Evolutionary conservation across 1,140 invertebrate genomes (phyloP), one percentile per base, ranked within the genome.

Genomic region (Drosophila tani): DNA sequence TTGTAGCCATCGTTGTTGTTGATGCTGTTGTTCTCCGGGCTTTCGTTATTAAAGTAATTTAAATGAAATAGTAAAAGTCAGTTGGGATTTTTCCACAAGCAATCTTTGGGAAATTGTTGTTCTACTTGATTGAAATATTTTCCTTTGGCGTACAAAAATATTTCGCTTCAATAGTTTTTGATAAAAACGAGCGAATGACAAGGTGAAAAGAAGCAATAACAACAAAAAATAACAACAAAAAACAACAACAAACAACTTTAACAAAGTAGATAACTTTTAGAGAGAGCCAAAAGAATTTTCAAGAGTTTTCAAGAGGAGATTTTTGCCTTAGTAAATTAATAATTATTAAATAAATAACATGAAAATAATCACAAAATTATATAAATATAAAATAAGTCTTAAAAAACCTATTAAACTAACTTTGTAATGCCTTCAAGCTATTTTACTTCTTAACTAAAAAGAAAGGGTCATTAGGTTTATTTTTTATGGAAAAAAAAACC

Each of bases 41-140:
- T 66, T 68, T 70, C 21, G 51, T 70, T 71, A 71, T 71, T 73
- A 58, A 71, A 70, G 69, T 73, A 71, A 70, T 73, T 71, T 71
- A 58, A 58, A 73, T 58, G 66, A 58, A 73, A 73, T 73, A 73
- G 66, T 58, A 58, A 70, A 49, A 70, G 50, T 71, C 66, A 49
- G 66, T 35, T 27, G 45, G 45, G 12, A 43, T 35, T 58, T 65
- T 65, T 58, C 35, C 57, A 46, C 41, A 49, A 21, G 17, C 5
- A 12, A 45, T 46, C 43, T 29, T 49, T n/a, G 17, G n/a, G 24
- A 71, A 40, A 47, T 50, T 41, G 43, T 40, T 59, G 51, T 56
- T 58, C 38, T 7, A 15, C 45, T 50, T 43, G 38, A 71, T 59
- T 50, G 29, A 38, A 71, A 71, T 51, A 71, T 50, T 43, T 46